Conservation (phyloP, 1,140 invertebrate genomes). For the Lepidostoma basale region DNA sequence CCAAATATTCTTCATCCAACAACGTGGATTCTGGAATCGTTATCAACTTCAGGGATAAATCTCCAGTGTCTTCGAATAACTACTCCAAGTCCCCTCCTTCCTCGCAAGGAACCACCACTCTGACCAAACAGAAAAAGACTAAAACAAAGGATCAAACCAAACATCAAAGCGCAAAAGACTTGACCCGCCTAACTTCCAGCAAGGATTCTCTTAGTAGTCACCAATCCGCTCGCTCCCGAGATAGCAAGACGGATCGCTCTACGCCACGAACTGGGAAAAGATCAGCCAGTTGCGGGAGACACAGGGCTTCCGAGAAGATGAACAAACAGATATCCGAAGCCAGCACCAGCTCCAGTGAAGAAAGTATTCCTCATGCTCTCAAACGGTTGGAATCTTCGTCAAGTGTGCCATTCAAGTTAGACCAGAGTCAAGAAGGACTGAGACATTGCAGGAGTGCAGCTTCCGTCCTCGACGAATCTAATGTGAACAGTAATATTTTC, state of each 20-base stretch:
- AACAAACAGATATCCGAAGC: conserved; percentile 60
- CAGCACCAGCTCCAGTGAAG: conserved; percentile 59
- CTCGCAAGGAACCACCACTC: conserved; percentile 54
- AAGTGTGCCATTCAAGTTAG: conserved; percentile 66
- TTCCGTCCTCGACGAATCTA: conserved; percentile 61
- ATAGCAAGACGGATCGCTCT: conserved; percentile 49
- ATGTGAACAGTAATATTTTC: conserved; percentile 56
- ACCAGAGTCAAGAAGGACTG: conserved; percentile 58
- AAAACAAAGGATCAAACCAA: conserved; percentile 56
- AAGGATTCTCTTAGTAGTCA: conserved; percentile 59
- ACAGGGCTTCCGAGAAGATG: conserved; percentile 60
- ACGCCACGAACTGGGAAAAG: conserved; percentile 54
- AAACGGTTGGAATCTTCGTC: conserved; percentile 61
- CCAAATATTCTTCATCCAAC: conserved; percentile 28
- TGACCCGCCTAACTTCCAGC: conserved; percentile 57
- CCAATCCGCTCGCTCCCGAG: conserved; percentile 59
- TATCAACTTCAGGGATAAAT: conserved; percentile 34
- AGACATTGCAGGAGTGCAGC: conserved; percentile 68
- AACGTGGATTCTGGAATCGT: conserved; percentile 25
- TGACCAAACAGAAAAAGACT: conserved; percentile 55
- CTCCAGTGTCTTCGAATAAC: conserved; percentile 30
- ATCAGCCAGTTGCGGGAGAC: conserved; percentile 47
- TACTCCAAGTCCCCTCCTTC: conserved; percentile 36
- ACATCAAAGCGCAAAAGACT: conserved; percentile 52
- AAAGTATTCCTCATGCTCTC: conserved; percentile 57